Evolutionary conservation across 2,113 vertebrate genomes (phyloP).

Genomic region (rabbit (Oryctolagus cuniculus)): mOryCun1.1 NC_091438.1:123033501-123034000

Average conservation of each 20-base stretch:
- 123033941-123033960: neutral
- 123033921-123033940: neutral
- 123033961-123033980: neutral
- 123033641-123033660: conserved; percentile 44
- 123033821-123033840: neutral
- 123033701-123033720: neutral
- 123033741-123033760: neutral
- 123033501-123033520: neutral
- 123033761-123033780: neutral
- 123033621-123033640: neutral
- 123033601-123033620: neutral
- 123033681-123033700: neutral
- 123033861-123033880: neutral
- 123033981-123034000: neutral
- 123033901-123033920: neutral
- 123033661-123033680: neutral
- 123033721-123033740: conserved; percentile 4
- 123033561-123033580: neutral
- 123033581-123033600: neutral
- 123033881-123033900: neutral
- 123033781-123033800: neutral
- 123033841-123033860: neutral
- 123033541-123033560: neutral
- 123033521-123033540: neutral
- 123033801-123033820: neutral